These are phyloP conservation scores for Sarcophaga peregrina DNA, from an alignment of 1,140 invertebrate genomes.

Conservation along the genomic window DNA sequence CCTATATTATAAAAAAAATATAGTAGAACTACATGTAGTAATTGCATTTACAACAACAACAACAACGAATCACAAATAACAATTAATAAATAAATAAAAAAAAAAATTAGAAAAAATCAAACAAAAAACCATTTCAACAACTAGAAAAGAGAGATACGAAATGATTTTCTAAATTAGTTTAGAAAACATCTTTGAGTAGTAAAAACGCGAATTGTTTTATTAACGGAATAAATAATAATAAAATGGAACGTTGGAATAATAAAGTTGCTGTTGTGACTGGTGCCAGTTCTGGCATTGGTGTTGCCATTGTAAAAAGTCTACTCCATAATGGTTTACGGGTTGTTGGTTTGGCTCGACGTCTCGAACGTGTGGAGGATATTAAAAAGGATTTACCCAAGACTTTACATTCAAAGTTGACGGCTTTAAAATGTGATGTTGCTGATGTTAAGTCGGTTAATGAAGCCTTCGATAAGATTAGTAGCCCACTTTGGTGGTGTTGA, in stretches of 20 bases:
- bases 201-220: no score
- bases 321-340: constrained; percentile 74
- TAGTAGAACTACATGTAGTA: no score
- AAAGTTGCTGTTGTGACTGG: constrained; percentile 74
- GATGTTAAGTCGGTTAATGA: constrained; percentile 73
- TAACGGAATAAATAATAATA: constrained; percentile 61
- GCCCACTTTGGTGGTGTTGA: constrained; percentile 74
- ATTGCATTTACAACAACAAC: no score
- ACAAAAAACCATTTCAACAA: no score
- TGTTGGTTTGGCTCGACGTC: constrained; percentile 75
- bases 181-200: no score
- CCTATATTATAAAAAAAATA: no score
- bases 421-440: constrained; percentile 72
- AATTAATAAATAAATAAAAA: no score
- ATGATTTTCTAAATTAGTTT: no score
- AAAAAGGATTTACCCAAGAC: constrained; percentile 51
- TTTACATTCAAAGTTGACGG: constrained; percentile 63
- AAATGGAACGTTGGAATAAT: constrained; percentile 72
- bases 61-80: no score
- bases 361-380: constrained; percentile 70
- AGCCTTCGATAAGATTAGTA: constrained; percentile 75
- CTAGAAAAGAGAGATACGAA: no score
- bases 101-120: no score
- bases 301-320: constrained; percentile 69
- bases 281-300: constrained; percentile 79